phyloP scores from a whole-genome alignment of 1,140 invertebrate genomes.

The Tetraneura akinire region DNA sequence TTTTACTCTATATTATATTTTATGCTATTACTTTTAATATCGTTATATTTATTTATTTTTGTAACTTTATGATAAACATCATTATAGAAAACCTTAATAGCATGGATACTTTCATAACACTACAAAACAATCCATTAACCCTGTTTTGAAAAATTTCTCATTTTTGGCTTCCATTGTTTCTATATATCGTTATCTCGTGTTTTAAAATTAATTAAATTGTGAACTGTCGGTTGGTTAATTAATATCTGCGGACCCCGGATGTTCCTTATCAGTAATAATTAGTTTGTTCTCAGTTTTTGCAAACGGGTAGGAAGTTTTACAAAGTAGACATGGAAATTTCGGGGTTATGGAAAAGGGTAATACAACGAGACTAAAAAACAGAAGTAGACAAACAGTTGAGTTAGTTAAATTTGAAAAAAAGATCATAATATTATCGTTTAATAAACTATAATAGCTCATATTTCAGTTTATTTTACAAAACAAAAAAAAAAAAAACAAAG shows the following conservation, averaged over 20 bases:
- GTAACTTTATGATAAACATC: slow-evolving; percentile 2
- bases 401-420: slow-evolving; percentile 15
- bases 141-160: slow-evolving; percentile 28
- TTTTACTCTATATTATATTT: neutral
- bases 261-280: slow-evolving; percentile 49
- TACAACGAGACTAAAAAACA: neutral
- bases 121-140: slow-evolving; percentile 19
- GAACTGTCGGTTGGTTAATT: slow-evolving; percentile 46
- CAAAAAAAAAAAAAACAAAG: too few species aligned
- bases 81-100: slow-evolving; percentile 27
- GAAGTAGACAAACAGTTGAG: slow-evolving; percentile 7
- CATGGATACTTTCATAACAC: neutral
- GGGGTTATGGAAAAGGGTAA: neutral
- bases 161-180: slow-evolving; percentile 47
- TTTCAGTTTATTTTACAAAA: too few species aligned
- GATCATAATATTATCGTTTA: neutral
- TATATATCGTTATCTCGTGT: slow-evolving; percentile 40
- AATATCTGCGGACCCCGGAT: slow-evolving; percentile 27
- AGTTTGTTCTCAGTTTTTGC: slow-evolving; percentile 15
- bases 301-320: slow-evolving; percentile 30
- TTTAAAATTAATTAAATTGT: slow-evolving; percentile 51
- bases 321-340: neutral
- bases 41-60: neutral
- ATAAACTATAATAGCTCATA: neutral
- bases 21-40: neutral